Base-by-base conservation (phyloP, 2,888 invertebrate genomes). In the Lasioglossum figueresi region DNA sequence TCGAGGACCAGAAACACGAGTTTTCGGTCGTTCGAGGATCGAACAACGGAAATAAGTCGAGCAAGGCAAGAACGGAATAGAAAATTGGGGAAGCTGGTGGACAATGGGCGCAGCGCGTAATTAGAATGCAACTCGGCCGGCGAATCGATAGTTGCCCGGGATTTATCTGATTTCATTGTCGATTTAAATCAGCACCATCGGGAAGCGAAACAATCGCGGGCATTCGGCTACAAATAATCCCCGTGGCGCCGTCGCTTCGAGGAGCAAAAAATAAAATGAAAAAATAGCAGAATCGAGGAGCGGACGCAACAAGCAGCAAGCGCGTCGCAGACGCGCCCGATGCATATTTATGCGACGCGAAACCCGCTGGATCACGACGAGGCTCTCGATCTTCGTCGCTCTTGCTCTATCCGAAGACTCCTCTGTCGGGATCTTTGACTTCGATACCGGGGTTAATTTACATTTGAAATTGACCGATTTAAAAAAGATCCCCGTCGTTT, bases 101-200 rank as follows among this genome's bases (percentile, higher is more conserved):
- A 56, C 56, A 56, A 56, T 56, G 56, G 40, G n/a, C 40, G 5
- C n/a, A 1, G 34, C 66, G 59, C 71, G 56, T 80, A 85, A 80
- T 84, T 78, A 84, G 80, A 66, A 79, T 78, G 83, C 76, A 73
- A 76, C 83, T 8, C 23, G 40, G 37, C n/a, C 73, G 75, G n/a
- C 56, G 80, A 83, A 80, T 85, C 83, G 74, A 83, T 74, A 75
- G 74, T 75, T 71, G 72, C 45, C 48, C n/a, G 40, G 70, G 63
- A 85, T 83, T 85, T 83, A 85, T 85, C 83, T 73, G 84, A 85
- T 85, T 83, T 79, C 76, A 83, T 79, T 79, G 84, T 76, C 83
- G 79, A 85, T 85, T 85, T 85, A 83, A 85, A 85, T 85, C 84
- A 76, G 40, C 43, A 31, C 45, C 71, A 75, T 75, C 83, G 81